Percentiles rank a stretch among this genome's conserved stretches.
These are phyloP conservation scores for Charadrius vociferus DNA, from an alignment of 2,113 vertebrate species.

Conservation along the genomic window DNA sequence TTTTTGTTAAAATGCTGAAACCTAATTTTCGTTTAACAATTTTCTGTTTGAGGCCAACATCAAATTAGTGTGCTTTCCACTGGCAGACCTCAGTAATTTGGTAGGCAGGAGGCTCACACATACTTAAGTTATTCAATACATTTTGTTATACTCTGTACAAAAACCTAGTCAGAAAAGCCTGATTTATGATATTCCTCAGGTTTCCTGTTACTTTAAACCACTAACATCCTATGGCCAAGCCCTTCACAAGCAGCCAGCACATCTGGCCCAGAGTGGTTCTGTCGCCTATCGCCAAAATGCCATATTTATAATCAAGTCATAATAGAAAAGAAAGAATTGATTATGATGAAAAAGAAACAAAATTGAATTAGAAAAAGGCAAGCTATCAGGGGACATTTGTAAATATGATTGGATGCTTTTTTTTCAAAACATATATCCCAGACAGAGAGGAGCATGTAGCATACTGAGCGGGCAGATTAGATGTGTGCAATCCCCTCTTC, in stretches of 20 bases:
- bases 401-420: not conserved
- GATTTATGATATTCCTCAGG: conserved; percentile 71
- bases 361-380: not conserved
- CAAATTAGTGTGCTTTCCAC: conserved; percentile 50
- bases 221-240: conserved; percentile 45
- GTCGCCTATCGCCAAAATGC: conserved; percentile 17
- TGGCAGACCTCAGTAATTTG: conserved; percentile 57
- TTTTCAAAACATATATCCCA: not conserved
- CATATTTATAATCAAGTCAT: conserved; percentile 6
- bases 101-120: conserved; percentile 57
- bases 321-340: not conserved
- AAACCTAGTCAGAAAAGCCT: conserved; percentile 73
- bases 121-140: conserved; percentile 67
- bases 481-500: not conserved
- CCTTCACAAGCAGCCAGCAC: conserved; percentile 59
- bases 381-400: not conserved
- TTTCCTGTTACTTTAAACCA: conserved; percentile 77
- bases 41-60: conserved; percentile 56
- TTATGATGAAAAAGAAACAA: not conserved
- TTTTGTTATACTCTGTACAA: conserved; percentile 70
- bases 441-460: not conserved
- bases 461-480: not conserved
- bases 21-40: conserved; percentile 51
- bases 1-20: conserved; percentile 57
- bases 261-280: conserved; percentile 53